Conservation (phyloP, 2,113 vertebrate genomes). For the Silurus asotus region DNA sequence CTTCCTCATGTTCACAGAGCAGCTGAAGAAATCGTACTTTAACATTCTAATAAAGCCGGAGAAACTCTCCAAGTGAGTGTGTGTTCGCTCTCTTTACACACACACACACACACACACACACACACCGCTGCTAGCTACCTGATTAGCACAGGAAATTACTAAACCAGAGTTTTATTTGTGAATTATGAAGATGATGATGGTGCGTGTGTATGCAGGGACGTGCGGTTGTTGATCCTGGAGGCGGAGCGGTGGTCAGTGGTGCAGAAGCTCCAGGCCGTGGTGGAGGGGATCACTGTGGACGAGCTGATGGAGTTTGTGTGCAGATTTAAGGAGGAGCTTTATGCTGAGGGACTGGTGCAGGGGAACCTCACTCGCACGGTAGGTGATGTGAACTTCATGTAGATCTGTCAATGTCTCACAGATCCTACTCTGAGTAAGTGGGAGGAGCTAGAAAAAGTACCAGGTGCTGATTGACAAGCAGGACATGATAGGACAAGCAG, state of each 20-base stretch:
- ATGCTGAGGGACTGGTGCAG: conserved; percentile 87
- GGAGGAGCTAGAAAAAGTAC: not conserved
- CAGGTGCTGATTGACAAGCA: not conserved
- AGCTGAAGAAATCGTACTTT: conserved; percentile 95
- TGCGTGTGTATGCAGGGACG: conserved; percentile 72
- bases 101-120: conserved; percentile 2
- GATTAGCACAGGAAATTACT: not conserved
- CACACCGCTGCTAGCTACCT: not conserved
- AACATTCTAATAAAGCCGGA: conserved; percentile 95
- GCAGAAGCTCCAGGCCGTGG: conserved; percentile 85
- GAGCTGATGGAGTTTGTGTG: conserved; percentile 80
- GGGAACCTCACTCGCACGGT: conserved; percentile 90
- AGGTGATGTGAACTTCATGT: not conserved
- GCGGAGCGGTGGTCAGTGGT: conserved; percentile 88
- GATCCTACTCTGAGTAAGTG: not conserved
- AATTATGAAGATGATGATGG: not conserved
- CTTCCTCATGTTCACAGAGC: conserved; percentile 91
- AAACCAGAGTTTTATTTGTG: no score
- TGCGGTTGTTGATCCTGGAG: conserved; percentile 87
- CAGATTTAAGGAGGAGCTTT: conserved; percentile 85
- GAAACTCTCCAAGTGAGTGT: conserved; percentile 89
- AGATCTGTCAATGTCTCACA: not conserved
- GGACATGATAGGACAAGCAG: not conserved
- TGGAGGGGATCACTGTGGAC: conserved; percentile 79
- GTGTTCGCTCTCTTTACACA: not conserved